phyloP scores from a whole-genome alignment of 1,140 invertebrate genomes.

The Wasmannia auropunctata region DNA sequence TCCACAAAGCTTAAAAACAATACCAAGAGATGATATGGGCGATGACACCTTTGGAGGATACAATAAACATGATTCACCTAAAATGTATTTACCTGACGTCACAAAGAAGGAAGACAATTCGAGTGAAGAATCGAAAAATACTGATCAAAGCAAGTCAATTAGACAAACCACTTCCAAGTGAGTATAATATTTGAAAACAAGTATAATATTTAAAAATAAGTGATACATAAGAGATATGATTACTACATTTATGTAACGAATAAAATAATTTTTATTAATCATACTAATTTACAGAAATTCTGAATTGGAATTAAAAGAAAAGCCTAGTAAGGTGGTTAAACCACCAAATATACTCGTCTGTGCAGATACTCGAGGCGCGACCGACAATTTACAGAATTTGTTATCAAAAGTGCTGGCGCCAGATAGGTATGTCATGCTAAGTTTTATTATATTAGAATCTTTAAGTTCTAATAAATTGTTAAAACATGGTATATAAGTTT shows the following conservation, averaged over 20 bases:
- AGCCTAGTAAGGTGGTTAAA: slow-evolving; percentile 81
- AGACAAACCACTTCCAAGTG: background rate
- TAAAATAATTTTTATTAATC: background rate
- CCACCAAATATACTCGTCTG: slow-evolving; percentile 94
- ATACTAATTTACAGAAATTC: slow-evolving; percentile 32
- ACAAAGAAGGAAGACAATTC: slow-evolving; percentile 26
- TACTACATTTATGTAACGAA: background rate
- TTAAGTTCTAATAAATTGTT: background rate
- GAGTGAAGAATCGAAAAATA: background rate
- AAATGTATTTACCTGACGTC: background rate
- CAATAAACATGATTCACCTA: background rate
- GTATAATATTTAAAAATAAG: background rate
- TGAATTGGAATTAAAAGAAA: background rate
- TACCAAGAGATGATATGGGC: too few species aligned
- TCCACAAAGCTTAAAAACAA: background rate
- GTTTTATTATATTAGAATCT: background rate
- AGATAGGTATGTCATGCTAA: slow-evolving; percentile 87
- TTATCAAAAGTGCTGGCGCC: slow-evolving; percentile 89
- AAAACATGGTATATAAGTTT: background rate
- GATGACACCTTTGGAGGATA: too few species aligned
- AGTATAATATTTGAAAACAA: too few species aligned
- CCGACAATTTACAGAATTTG: slow-evolving; percentile 89
- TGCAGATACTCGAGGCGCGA: slow-evolving; percentile 90
- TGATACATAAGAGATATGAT: background rate
- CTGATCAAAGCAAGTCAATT: background rate